Percentiles rank a stretch among this genome's conserved stretches.
These are phyloP conservation scores for Leucophenga maculata DNA, from an alignment of 2,888 invertebrate species.

Conservation along the genomic window DNA sequence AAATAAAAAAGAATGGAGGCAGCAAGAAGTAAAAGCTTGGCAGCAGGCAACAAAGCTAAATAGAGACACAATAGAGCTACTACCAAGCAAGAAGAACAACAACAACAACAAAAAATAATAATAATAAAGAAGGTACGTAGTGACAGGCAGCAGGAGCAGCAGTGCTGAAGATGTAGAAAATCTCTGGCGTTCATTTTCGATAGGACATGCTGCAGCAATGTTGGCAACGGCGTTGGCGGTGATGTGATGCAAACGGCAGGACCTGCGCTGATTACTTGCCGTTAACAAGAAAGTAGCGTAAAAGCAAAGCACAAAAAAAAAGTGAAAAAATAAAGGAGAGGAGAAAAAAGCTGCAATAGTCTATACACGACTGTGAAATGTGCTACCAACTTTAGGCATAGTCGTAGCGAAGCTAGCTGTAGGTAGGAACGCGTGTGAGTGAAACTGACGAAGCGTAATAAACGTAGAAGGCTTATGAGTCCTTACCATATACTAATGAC, in stretches of 20 bases:
- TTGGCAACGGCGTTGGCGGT: conserved; percentile 5
- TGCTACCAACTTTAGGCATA: too few species aligned
- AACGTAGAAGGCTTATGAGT: too few species aligned
- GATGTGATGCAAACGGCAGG: not conserved
- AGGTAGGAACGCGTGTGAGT: too few species aligned
- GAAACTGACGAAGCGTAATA: too few species aligned
- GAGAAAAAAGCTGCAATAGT: too few species aligned
- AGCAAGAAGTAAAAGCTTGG: not conserved
- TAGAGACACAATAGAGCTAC: not conserved
- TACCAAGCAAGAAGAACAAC: not conserved
- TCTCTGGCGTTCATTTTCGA: conserved; percentile 17
- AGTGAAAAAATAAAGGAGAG: conserved; percentile 19
- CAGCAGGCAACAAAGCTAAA: not conserved
- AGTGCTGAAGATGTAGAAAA: conserved; percentile 27
- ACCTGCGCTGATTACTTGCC: conserved; percentile 34
- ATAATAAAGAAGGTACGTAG: conserved; percentile 23
- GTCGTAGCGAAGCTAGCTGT: too few species aligned
- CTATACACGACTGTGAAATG: too few species aligned
- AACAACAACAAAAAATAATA: conserved; percentile 25
- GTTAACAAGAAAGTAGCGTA: conserved; percentile 31
- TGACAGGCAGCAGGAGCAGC: too few species aligned
- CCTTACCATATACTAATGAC: too few species aligned
- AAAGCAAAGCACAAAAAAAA: not conserved
- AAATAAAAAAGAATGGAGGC: not conserved
- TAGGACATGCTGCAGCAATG: conserved; percentile 20